Evolutionary conservation across 2,888 invertebrate genomes (phyloP), one percentile per base, ranked within the genome.

Genomic region (Petrolisthes cinctipes): DNA sequence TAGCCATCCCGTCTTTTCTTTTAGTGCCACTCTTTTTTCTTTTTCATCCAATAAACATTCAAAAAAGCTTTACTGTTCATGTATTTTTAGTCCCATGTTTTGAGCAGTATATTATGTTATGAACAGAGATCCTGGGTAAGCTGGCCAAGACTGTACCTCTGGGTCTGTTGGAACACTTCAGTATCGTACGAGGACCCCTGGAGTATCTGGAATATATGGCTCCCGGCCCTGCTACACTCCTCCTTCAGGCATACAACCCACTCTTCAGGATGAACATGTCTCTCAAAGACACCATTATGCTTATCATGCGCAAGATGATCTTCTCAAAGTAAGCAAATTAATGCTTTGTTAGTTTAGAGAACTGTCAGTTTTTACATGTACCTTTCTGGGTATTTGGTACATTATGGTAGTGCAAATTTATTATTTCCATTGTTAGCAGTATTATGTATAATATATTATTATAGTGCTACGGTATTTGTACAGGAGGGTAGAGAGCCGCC

Each of bases 231-330:
- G 85, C 89, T 17, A 79, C 83, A 5, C 80, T 82, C 53, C 82
- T 91, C 11, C 89, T 91, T 14, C 75, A 81, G 68, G 86, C 89
- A 9, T 78, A 89, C 73, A 80, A 82, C 17, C 89, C 87, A n/a
- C 84, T 89, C 53, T 78, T 90, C 78, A 90, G 86, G 88, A 86
- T 91, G 75, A 88, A 82, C 82, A 86, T 88, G 85, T 71, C 86
- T 17, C 89, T 91, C 57, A 90, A 89, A 78, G 91, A 91, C 66
- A 61, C 89, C 53, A 75, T 90, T 51, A 88, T 91, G 68, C 79
- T 90, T 37, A 83, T 86, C 4, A 85, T 91, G 7, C 82, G 88
- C 17, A 90, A 90, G 56, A 88, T 90, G 90, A 86, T 89, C 6
- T 89, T 90, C 80, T 86, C 88, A 4, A 90, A 83, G 89, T 90